phyloP scores from a whole-genome alignment of 2,797 vertebrate genomes.

The Phaenicophaeus curvirostris region DNA sequence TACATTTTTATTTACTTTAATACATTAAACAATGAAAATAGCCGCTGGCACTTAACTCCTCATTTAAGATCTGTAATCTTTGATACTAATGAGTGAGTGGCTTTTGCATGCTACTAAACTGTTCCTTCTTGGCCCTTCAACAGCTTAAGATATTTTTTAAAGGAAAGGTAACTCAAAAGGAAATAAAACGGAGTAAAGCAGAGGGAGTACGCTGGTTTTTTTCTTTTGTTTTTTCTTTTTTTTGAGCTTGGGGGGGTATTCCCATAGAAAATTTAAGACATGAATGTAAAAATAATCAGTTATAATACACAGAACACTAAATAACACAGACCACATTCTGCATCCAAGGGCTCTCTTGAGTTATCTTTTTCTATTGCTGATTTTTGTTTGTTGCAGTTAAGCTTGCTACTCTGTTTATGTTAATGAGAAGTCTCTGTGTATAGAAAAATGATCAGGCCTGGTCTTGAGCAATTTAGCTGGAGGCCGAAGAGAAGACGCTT shows the following conservation, averaged over 20 bases:
- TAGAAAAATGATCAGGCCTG: slow-evolving; percentile 83
- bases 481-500: slow-evolving; percentile 85
- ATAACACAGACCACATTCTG: neutral
- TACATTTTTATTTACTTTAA: slow-evolving; percentile 84
- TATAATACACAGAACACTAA: neutral
- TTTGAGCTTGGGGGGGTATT: neutral
- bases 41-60: slow-evolving; percentile 73
- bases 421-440: slow-evolving; percentile 80
- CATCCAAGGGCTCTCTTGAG: neutral
- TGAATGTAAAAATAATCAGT: neutral
- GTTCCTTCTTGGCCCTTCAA: slow-evolving; percentile 49
- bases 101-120: slow-evolving; percentile 63
- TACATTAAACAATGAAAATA: slow-evolving; percentile 82
- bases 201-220: neutral
- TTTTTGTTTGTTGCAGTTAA: slow-evolving; percentile 61
- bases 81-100: slow-evolving; percentile 65
- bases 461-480: slow-evolving; percentile 82
- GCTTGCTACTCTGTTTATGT: slow-evolving; percentile 78
- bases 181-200: slow-evolving; percentile 11
- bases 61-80: slow-evolving; percentile 73
- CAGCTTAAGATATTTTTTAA: slow-evolving; percentile 47
- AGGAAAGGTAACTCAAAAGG: slow-evolving; percentile 3
- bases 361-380: slow-evolving; percentile 35
- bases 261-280: slow-evolving; percentile 5
- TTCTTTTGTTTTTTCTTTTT: neutral